Evolutionary conservation across 2,797 vertebrate genomes (phyloP), one percentile per base, ranked within the genome.

Genomic region (Pseudotriccus pelzelni): DNA sequence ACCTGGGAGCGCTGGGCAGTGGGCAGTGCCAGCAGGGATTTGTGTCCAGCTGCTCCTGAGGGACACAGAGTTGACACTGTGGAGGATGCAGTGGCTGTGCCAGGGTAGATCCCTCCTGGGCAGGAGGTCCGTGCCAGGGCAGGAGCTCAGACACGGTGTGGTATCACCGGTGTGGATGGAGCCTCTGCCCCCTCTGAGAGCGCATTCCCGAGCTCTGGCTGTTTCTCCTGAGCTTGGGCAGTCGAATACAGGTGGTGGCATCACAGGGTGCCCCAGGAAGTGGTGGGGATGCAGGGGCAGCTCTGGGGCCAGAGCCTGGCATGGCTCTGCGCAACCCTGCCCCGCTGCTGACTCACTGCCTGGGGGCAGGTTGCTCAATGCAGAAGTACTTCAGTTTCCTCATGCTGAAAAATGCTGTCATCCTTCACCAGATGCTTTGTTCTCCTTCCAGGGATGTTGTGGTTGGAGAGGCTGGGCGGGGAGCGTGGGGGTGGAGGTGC

Each of bases 301-400:
- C 62, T 67, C 7, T 36, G 3, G 30, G 3, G 10, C 2, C n/a
- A 46, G 69, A 60, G 62, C 70, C 49, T 7, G 82, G 75, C 67
- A 56, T 50, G 3, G 20, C 90, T 52, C 14, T 10, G 10, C 64
- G 10, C 58, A 32, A 20, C 49, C 87, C 84, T 90, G 89, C 73
- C 82, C 37, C 27, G 56, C 58, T 11, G 34, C 87, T 92, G 89
- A 88, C 79, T 89, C 91, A 76, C n/a, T 17, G 46, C 72, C 93
- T 43, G 68, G 3, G 7, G 80, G 79, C 87, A 47, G 66, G 36
- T 95, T 95, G 84, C 95, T 89, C 84, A 95, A 95, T 37, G 32
- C 63, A 18, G 9, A 66, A 90, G 12, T 14, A 27, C 53, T 79
- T 77, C 2, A 3, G 81, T 95, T 94, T 92, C 92, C 87, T 94